phyloP scores from a whole-genome alignment of 2,797 vertebrate species.

The Halcyon badia region DNA sequence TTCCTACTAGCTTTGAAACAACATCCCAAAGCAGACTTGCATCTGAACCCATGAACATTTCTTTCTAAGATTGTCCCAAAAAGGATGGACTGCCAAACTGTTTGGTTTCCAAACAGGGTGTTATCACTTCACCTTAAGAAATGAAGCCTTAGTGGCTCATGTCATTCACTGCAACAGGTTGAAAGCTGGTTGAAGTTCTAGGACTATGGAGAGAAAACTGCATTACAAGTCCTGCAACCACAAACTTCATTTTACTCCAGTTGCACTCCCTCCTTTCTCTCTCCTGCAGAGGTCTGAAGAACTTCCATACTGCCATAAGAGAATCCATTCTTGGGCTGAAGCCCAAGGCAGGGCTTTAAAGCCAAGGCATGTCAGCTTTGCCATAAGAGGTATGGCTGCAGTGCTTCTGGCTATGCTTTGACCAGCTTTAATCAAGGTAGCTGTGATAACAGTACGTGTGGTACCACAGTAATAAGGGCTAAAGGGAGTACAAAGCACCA shows the following conservation, averaged over 20 bases:
- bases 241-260: not conserved
- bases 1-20: not conserved
- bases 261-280: not conserved
- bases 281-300: not conserved
- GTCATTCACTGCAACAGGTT: not conserved
- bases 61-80: not conserved
- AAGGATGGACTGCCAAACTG: not conserved
- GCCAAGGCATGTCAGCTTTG: not conserved
- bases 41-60: not conserved
- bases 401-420: not conserved
- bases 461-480: not conserved
- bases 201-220: not conserved
- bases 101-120: not conserved
- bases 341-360: not conserved
- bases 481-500: not conserved
- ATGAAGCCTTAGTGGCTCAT: not conserved
- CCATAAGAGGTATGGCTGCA: not conserved
- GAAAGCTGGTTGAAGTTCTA: not conserved
- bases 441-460: not conserved
- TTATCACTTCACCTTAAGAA: not conserved
- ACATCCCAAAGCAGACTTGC: not conserved
- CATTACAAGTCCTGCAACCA: not conserved
- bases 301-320: not conserved
- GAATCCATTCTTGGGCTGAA: not conserved
- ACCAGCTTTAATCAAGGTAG: not conserved